These are phyloP conservation scores for Cyrtonyx montezumae DNA, from an alignment of 2,113 vertebrate species.

Conservation along the genomic window DNA sequence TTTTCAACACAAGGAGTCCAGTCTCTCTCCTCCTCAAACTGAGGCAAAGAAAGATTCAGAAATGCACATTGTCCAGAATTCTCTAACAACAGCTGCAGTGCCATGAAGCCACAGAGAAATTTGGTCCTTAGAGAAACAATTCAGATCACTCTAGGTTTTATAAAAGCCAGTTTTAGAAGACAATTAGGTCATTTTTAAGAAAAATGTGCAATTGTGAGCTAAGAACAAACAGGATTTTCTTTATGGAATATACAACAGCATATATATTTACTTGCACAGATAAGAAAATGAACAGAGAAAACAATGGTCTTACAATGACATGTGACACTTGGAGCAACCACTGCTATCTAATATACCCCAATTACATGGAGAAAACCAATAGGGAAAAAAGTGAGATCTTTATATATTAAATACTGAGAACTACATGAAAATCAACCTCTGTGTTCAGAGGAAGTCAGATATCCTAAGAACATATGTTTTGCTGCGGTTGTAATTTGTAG, in stretches of 20 bases:
- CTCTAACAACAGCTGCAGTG: not conserved
- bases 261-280: conserved; percentile 26
- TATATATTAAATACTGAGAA: not conserved
- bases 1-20: conserved; percentile 36
- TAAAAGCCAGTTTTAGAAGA: conserved; percentile 24
- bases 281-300: not conserved
- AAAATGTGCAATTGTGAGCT: not conserved
- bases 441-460: not conserved
- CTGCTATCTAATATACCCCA: not conserved
- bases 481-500: not conserved
- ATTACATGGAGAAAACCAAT: not conserved
- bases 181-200: not conserved
- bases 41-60: not conserved
- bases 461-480: not conserved
- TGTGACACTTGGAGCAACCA: not conserved
- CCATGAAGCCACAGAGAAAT: not conserved
- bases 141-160: not conserved
- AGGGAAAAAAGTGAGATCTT: not conserved
- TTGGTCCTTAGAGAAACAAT: not conserved
- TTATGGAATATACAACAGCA: not conserved
- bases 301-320: not conserved
- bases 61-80: not conserved
- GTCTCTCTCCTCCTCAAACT: not conserved
- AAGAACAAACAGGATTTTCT: conserved; percentile 8
- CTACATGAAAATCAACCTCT: not conserved